Conservation (phyloP, 2,888 invertebrate species). For the Dicyrtoma fusca region DNA sequence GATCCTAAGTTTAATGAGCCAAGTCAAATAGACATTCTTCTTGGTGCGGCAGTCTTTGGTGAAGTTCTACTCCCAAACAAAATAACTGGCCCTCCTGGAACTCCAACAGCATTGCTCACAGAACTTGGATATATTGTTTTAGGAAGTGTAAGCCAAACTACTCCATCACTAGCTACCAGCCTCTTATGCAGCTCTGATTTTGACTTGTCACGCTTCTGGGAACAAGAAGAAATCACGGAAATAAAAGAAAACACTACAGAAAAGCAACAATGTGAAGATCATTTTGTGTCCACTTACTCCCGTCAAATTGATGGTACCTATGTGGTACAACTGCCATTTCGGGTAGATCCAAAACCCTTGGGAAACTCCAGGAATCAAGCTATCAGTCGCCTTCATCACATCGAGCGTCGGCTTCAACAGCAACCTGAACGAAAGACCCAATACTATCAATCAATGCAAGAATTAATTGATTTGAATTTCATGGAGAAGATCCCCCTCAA, state of each 20-base stretch:
- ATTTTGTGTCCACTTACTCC: background rate
- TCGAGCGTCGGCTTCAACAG: background rate
- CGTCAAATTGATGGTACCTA: background rate
- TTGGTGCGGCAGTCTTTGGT: constrained; percentile 3
- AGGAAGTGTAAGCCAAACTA: background rate
- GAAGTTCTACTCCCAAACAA: background rate
- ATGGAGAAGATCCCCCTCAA: constrained; percentile 45
- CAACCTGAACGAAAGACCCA: background rate
- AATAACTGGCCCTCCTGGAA: background rate
- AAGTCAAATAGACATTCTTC: constrained; percentile 22
- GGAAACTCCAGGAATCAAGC: background rate
- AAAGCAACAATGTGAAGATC: background rate
- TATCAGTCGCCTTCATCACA: background rate
- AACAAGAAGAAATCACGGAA: background rate
- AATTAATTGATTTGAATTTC: constrained; percentile 46
- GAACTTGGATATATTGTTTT: background rate
- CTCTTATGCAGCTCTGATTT: background rate
- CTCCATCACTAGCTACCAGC: background rate
- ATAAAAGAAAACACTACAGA: background rate
- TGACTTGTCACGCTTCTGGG: background rate
- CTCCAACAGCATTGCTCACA: background rate
- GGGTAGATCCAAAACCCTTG: background rate
- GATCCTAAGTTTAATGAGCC: constrained; percentile 21
- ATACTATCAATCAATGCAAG: constrained; percentile 43
- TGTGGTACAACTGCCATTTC: background rate